phyloP scores from a whole-genome alignment of 2,113 vertebrate genomes.

The Sialia sialis region DNA sequence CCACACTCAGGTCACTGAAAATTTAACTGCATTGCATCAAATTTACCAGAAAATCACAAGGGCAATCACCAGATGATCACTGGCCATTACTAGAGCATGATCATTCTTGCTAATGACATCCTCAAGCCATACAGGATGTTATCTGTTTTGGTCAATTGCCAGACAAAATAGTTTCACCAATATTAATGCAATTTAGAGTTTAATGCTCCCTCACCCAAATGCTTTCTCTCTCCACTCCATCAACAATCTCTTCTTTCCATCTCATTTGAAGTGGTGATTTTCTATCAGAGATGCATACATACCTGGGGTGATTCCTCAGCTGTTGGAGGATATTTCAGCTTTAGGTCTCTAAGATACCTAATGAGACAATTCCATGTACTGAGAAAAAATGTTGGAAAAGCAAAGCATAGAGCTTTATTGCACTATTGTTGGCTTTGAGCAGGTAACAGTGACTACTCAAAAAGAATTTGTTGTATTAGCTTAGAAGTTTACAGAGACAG shows the following conservation, averaged over 20 bases:
- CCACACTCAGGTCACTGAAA: not conserved
- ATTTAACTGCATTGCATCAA: not conserved
- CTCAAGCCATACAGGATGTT: not conserved
- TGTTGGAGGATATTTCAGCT: not conserved
- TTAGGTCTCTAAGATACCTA: not conserved
- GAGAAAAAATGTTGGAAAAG: not conserved
- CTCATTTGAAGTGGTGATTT: conserved; percentile 29
- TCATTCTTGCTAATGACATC: not conserved
- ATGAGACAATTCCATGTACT: not conserved
- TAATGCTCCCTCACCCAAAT: conserved; percentile 11
- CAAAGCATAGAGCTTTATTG: not conserved
- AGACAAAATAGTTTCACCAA: conserved; percentile 40
- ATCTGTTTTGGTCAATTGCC: conserved; percentile 35
- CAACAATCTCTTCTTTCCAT: conserved; percentile 26
- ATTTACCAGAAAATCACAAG: conserved; percentile 37
- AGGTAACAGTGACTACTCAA: not conserved
- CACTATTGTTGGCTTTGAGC: not conserved
- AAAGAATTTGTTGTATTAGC: not conserved
- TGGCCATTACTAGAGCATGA: not conserved
- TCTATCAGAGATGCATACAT: not conserved
- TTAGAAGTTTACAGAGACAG: not conserved
- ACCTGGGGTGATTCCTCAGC: not conserved
- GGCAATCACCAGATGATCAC: not conserved
- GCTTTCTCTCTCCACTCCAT: not conserved
- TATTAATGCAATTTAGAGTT: conserved; percentile 43